Percentiles rank a stretch among this genome's conserved stretches.
Evolutionary conservation across 2,888 invertebrate species (phyloP).

Genomic region (Pandemis heparana): DNA sequence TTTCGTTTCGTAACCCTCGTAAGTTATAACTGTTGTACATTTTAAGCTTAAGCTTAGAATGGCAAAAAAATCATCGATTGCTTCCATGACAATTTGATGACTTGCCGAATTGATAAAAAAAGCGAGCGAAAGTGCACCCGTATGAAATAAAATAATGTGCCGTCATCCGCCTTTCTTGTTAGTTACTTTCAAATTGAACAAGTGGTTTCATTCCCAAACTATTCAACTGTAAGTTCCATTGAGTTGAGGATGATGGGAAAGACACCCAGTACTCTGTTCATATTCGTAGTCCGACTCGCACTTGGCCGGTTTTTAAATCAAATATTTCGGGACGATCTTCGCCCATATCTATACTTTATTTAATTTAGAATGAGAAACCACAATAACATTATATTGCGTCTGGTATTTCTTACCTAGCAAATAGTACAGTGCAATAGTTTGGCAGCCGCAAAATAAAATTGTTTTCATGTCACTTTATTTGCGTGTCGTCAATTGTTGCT

Average conservation of each 20-base stretch:
- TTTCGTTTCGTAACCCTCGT: not conserved
- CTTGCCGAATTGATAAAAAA: constrained; percentile 49
- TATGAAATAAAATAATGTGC: constrained; percentile 26
- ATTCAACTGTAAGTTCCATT: constrained; percentile 45
- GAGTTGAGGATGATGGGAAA: not conserved
- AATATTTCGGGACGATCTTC: too few relatives aligned
- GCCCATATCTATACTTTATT: too few relatives aligned
- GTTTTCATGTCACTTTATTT: too few relatives aligned
- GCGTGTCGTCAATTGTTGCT: too few relatives aligned
- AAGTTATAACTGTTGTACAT: not conserved
- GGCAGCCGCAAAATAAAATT: too few relatives aligned
- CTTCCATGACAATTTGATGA: constrained; percentile 58
- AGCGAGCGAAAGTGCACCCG: constrained; percentile 45
- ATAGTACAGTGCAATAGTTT: too few relatives aligned
- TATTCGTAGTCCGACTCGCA: too few relatives aligned
- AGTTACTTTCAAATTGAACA: constrained; percentile 21
- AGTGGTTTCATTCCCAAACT: constrained; percentile 2
- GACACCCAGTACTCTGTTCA: constrained; percentile 44
- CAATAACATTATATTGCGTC: too few relatives aligned
- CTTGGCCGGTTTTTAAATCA: too few relatives aligned
- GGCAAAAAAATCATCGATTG: constrained; percentile 12
- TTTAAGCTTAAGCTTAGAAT: not conserved
- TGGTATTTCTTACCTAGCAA: too few relatives aligned
- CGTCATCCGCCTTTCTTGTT: constrained; percentile 32
- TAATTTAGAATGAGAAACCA: too few relatives aligned